Percentiles rank a stretch among this genome's conserved stretches.
Conservation (phyloP, 2,113 vertebrate species). For the Acanthisitta chloris region DNA sequence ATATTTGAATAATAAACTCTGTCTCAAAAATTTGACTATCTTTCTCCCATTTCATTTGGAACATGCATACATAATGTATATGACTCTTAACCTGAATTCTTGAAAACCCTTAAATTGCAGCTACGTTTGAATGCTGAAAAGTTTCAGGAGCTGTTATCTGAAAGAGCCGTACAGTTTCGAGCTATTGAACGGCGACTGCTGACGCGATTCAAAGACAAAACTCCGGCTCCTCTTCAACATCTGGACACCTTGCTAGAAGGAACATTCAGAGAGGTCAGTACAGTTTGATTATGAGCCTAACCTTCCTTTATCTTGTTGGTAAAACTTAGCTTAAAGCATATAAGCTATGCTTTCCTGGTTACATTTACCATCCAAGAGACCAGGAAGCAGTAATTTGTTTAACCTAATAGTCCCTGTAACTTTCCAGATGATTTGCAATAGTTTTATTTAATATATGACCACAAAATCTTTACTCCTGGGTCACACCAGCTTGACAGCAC, state of each 20-base stretch:
- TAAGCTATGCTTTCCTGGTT: conserved; percentile 57
- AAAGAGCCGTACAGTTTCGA: conserved; percentile 92
- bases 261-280: conserved; percentile 91
- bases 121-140: conserved; percentile 86
- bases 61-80: not conserved
- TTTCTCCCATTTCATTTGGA: not conserved
- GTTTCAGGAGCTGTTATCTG: conserved; percentile 89
- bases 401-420: conserved; percentile 53
- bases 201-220: conserved; percentile 96
- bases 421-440: conserved; percentile 63
- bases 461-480: conserved; percentile 45
- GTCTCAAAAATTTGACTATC: not conserved
- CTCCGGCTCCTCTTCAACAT: conserved; percentile 92
- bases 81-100: not conserved
- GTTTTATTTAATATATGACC: conserved; percentile 63
- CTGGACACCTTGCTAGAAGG: conserved; percentile 93
- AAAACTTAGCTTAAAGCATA: conserved; percentile 22
- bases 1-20: not conserved
- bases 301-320: conserved; percentile 18
- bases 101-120: conserved; percentile 71
- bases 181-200: conserved; percentile 92
- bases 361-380: conserved; percentile 28
- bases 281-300: conserved; percentile 15
- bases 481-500: conserved; percentile 38
- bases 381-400: conserved; percentile 65